Evolutionary conservation across 2,113 vertebrate species (phyloP), one percentile per base, ranked within the genome.

Genomic region (Urocitellus parryii): DNA sequence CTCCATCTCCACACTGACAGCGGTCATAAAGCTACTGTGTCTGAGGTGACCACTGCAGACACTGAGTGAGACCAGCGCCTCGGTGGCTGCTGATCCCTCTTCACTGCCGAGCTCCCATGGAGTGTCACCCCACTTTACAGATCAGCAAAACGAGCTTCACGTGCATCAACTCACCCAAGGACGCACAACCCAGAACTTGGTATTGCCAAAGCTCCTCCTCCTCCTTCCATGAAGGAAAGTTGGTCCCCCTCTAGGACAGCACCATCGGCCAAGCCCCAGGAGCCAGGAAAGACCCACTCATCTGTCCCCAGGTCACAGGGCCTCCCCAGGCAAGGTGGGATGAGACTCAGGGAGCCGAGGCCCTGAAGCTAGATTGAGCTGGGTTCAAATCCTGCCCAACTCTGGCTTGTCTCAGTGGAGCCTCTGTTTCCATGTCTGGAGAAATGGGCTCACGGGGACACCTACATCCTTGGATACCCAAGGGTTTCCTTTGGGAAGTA

Each of bases 291-390:
- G 78, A 4, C 32, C 61, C 45, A 37, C 53, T 34, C 39, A 8
- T 37, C 48, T 42, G 63, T 56, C 39, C 34, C n/a, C 48, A 1
- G 2, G 34, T 80, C 61, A 34, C 48, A 77, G 81, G 61, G 10
- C 42, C 79, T 39, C 70, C 24, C 79, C 13, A 8, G 10, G 56
- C 25, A 18, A 24, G 5, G 9, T 1, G 24, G 39, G 27, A 6
- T 58, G 86, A 65, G 76, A 86, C 2, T 0, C 4, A 9, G 53
- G 12, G 29, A 53, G 42, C 10, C 1, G 20, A 24, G 88, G 63
- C 29, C 39, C 20, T 39, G 39, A 1, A 0, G 6, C 0, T 5
- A 24, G 29, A 24, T 24, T 4, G 4, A 27, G 24, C 4, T 0
- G 8, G 37, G 13, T 67, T 29, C 51, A 14, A n/a, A 48, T 82